These are phyloP conservation scores for Peucedramus taeniatus DNA, from an alignment of 2,113 vertebrate species.

Conservation along the genomic window DNA sequence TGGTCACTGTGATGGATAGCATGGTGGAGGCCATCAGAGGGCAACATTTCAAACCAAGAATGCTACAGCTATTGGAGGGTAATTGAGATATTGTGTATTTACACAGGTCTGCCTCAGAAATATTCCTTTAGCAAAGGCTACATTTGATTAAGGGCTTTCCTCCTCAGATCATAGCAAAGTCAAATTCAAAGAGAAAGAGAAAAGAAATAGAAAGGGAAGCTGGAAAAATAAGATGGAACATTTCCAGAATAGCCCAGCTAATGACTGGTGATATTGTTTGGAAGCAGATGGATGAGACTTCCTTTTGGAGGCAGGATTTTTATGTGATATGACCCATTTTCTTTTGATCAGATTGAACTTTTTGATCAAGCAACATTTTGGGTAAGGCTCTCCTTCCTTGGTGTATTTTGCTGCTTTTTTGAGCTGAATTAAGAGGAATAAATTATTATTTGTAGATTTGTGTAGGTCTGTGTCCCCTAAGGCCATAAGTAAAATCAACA, in stretches of 20 bases:
- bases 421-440: not conserved
- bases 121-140: not conserved
- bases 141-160: not conserved
- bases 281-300: not conserved
- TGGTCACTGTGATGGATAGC: not conserved
- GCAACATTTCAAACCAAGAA: conserved; percentile 17
- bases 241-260: not conserved
- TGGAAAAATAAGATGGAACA: not conserved
- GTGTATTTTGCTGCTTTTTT: not conserved
- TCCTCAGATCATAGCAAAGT: not conserved
- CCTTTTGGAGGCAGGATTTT: not conserved
- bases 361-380: not conserved
- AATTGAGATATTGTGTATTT: not conserved
- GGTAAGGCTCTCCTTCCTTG: not conserved
- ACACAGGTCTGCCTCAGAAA: not conserved
- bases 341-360: not conserved
- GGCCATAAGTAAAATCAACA: not conserved
- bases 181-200: not conserved
- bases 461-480: not conserved
- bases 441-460: not conserved
- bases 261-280: not conserved
- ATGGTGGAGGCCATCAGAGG: not conserved
- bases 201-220: not conserved
- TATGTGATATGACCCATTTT: not conserved
- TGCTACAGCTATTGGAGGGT: not conserved